Base-by-base conservation (phyloP, 2,797 vertebrate genomes). In the Eulemur coronatus region DNA sequence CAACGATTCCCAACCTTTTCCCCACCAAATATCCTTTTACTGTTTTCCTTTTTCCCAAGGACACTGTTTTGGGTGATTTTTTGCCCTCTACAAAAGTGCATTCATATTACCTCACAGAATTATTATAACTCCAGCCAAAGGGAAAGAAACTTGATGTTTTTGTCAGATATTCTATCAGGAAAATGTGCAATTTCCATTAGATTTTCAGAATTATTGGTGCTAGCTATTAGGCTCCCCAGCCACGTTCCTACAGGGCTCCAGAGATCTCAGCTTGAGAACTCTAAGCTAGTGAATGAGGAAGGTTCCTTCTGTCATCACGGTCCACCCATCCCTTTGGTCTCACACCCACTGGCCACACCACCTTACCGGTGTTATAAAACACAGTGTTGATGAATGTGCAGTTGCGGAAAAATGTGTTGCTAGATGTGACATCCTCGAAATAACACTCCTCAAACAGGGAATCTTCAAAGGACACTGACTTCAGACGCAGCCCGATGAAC, bases 321-420 rank as follows among this genome's bases (percentile, higher is more conserved):
- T 1, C 84, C 18, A 7, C 63, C 78, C 88, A 20, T 7, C 38
- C 79, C 72, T 57, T 26, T 2, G 13, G 33, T 26, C 69, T n/a
- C n/a, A 43, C 15, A 22, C 50, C 65, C n/a, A 2, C 41, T 2
- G 1, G 63, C 57, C 41, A 1, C 3, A 0, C 65, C 46, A 0
- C 59, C 96, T 98, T 75, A 99, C 99, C 99, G 38, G 99, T 99
- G 98, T 99, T 99, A 97, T 99, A 99, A 98, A 99, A 99, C 93
- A 99, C 98, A 0, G 99, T 99, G 97, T 99, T 99, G 93, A 99
- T 99, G 93, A 99, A 99, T 8, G 99, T 99, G 99, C 99, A 99
- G 99, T 99, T 99, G 98, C 99, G 99, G 98, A 99, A 99, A 98
- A 99, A 99, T 35, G 99, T 99, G 98, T 99, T 99, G 98, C 99